These are phyloP conservation scores for Enteromius paludinosus DNA, from an alignment of 2,797 vertebrate genomes.

Conservation along the genomic window DNA sequence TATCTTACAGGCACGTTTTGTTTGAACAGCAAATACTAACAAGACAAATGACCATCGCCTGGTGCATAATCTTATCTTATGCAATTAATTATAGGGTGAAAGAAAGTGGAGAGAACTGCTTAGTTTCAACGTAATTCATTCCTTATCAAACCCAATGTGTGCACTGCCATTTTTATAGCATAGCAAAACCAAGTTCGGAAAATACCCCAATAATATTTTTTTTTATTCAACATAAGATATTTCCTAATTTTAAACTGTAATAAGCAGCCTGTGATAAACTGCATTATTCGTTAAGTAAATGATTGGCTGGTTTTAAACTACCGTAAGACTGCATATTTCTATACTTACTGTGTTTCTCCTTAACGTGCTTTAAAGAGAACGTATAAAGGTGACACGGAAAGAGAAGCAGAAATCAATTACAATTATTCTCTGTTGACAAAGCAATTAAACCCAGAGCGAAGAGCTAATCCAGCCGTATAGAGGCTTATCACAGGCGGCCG, in stretches of 20 bases:
- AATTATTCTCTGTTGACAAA: slow-evolving; percentile 97
- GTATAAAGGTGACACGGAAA: slow-evolving; percentile 55
- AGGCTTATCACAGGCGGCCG: slow-evolving; percentile 72
- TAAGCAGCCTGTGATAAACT: not conserved
- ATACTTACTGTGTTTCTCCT: slow-evolving; percentile 3
- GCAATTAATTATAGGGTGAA: not conserved
- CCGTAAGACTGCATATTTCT: not conserved
- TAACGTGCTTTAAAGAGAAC: not conserved
- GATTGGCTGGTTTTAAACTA: not conserved
- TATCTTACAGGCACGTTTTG: not conserved
- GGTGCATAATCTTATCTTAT: not conserved
- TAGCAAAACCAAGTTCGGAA: not conserved
- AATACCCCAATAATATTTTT: not conserved
- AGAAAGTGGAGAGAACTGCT: slow-evolving; percentile 4
- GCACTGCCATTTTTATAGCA: not conserved
- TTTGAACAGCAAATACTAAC: slow-evolving; percentile 1
- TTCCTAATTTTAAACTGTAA: not conserved
- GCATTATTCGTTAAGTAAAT: not conserved
- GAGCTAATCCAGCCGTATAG: slow-evolving; percentile 70
- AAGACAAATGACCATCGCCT: slow-evolving; percentile 4
- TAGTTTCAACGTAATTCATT: not conserved
- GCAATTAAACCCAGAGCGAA: slow-evolving; percentile 87
- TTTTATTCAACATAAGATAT: not conserved
- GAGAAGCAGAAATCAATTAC: slow-evolving; percentile 88
- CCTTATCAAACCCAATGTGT: not conserved